Conservation (phyloP, 2,888 invertebrate species). For the Unio pictorum region DNA sequence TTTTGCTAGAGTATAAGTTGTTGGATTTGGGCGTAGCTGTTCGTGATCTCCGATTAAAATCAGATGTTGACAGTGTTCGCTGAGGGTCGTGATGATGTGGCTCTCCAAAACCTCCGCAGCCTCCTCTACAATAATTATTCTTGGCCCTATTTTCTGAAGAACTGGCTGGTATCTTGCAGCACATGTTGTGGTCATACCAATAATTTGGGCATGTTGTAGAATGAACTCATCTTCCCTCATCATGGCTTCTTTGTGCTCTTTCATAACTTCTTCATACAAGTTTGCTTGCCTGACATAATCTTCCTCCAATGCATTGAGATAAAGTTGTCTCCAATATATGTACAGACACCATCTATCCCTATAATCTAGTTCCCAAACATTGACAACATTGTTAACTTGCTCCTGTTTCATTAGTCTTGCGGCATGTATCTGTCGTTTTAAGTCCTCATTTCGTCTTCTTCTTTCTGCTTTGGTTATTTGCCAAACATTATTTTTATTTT, state of each 20-base stretch:
- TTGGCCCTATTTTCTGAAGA: constrained; percentile 63
- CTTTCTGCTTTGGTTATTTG: no score
- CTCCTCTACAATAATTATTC: constrained; percentile 81
- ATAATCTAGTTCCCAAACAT: not conserved
- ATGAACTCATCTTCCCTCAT: constrained; percentile 60
- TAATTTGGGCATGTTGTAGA: constrained; percentile 51
- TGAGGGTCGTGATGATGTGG: constrained; percentile 84
- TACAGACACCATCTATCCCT: constrained; percentile 73
- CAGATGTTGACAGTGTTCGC: constrained; percentile 82
- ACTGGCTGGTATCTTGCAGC: constrained; percentile 56
- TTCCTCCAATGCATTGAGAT: constrained; percentile 21
- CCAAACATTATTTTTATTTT: no score
- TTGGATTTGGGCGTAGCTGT: constrained; percentile 83
- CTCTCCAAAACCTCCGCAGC: constrained; percentile 83
- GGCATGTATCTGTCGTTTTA: no score
- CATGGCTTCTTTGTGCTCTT: constrained; percentile 37
- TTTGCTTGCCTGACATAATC: constrained; percentile 28
- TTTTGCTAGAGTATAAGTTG: constrained; percentile 80
- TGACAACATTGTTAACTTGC: no score
- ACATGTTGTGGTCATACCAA: constrained; percentile 67
- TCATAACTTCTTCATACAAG: constrained; percentile 43
- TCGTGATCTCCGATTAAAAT: constrained; percentile 89
- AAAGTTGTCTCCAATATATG: constrained; percentile 64
- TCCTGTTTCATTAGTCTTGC: no score
- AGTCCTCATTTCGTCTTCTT: no score